Evolutionary conservation across 2,888 invertebrate genomes (phyloP), one percentile per base, ranked within the genome.

Genomic region (Heliconius sara): DNA sequence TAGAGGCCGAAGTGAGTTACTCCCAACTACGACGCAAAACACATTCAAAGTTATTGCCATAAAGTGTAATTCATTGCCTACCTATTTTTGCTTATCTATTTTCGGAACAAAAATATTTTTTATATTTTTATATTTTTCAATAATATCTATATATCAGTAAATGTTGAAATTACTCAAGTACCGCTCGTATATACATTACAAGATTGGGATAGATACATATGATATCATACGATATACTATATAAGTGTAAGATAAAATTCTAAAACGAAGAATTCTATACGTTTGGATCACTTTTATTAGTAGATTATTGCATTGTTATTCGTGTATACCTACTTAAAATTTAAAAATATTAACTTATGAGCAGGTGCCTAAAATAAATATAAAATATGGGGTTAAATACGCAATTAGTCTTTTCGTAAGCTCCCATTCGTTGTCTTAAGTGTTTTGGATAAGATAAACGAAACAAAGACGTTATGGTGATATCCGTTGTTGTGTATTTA

Each of bases 381-480:
- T n/a, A n/a, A 68, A 68, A 68, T 68, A 43, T 43, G 68, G 68
- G 68, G 43, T 1, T 68, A 68, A 68, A 39, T 68, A 68, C 39
- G 12, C n/a, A 34, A 43, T 68, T 43, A 43, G 13, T 68, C 1
- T 68, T 68, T 43, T 16, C 22, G n/a, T n/a, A 43, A 68, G 68
- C n/a, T 68, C 39, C n/a, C n/a, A n/a, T 43, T 68, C 2, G 68
- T 68, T 68, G 39, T 68, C 25, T 43, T 68, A 1, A n/a, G 68
- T 43, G 9, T 19, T 68, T 68, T 39, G 67, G 67, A 68, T 68
- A 68, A 68, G 67, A 68, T 68, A 68, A 52, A 52, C 52, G 3
- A 52, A 52, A 39, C 67, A 68, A 68, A 68, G 67, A 68, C 39
- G 66, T 67, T 12, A 68, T 39, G 67, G 39, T 39, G 19, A 2